Evolutionary conservation across 1,140 invertebrate species (phyloP), one percentile per base, ranked within the genome.

Genomic region (Holcopasites calliopsidis): DNA sequence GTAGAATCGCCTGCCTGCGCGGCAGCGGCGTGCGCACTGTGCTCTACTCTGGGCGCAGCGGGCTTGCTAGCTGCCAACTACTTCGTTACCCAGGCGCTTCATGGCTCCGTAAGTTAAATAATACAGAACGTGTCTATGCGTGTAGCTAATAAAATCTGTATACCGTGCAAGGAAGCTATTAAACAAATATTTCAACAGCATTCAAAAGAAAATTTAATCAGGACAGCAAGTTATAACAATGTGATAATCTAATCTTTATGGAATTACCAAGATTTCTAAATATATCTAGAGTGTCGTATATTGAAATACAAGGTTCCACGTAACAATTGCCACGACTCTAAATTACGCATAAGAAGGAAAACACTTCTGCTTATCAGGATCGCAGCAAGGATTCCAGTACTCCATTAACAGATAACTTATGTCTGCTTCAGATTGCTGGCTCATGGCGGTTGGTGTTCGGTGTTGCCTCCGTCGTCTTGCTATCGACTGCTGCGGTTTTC

Each of bases 391-490:
- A 60, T 60, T n/a, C n/a, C n/a, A n/a, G n/a, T n/a, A n/a, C n/a
- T n/a, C n/a, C n/a, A n/a, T n/a, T n/a, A n/a, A n/a, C n/a, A n/a
- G n/a, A n/a, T n/a, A n/a, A n/a, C n/a, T n/a, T n/a, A n/a, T n/a
- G n/a, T n/a, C 3, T 2, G 3, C 73, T 82, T 44, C 66, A 93
- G 93, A 93, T 93, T 82, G 93, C 93, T 13, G 93, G 93, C 21
- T 93, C 93, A 26, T 94, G 93, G 93, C 87, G 93, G 3, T 71
- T 94, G 13, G 92, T 93, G 0, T 94, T 94, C 57, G 93, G 93
- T 0, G 92, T 93, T 1, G 93, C 93, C 0, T 93, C 93, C 0
- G 91, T 92, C 5, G 93, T 93, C 23, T 64, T 94, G 10, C 74
- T 93, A 4, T 82, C 88, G 10, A 93, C 93, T 0, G 93, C 93